Conservation (phyloP, 1,140 invertebrate species). For the Adelges cooleyi region DNA sequence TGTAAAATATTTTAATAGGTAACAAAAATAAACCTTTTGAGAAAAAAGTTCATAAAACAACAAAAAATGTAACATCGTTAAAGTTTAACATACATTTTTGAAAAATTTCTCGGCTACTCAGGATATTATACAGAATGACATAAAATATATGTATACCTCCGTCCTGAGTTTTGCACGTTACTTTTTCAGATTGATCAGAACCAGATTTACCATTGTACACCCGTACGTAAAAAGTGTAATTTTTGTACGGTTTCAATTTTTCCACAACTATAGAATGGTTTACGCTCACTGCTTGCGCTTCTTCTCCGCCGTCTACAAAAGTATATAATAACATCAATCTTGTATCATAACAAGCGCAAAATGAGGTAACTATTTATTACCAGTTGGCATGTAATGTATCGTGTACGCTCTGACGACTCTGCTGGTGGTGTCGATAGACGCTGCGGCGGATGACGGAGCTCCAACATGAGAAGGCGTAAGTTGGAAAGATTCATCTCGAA, state of each 20-base stretch:
- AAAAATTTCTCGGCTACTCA: too few species aligned
- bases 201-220: conserved; percentile 48
- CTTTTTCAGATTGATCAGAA: conserved; percentile 49
- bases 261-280: conserved; percentile 44
- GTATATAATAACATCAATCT: too few species aligned
- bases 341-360: too few species aligned
- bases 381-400: conserved; percentile 48
- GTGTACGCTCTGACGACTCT: conserved; percentile 47
- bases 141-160: conserved; percentile 40
- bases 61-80: too few species aligned
- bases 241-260: conserved; percentile 49
- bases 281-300: conserved; percentile 45
- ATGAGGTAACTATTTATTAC: conserved; percentile 40
- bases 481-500: background rate
- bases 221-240: conserved; percentile 55
- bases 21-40: too few species aligned
- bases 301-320: conserved; percentile 40
- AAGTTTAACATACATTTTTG: too few species aligned
- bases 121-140: too few species aligned
- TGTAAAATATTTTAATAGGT: too few species aligned
- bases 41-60: too few species aligned
- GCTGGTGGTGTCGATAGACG: background rate
- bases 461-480: background rate
- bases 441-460: background rate
- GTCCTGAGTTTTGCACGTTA: conserved; percentile 48